A percentile compares a stretch with the other conserved stretches of the same genome.
phyloP scores from a whole-genome alignment of 2,113 vertebrate genomes.

The Xyliphius kryptos region DNA sequence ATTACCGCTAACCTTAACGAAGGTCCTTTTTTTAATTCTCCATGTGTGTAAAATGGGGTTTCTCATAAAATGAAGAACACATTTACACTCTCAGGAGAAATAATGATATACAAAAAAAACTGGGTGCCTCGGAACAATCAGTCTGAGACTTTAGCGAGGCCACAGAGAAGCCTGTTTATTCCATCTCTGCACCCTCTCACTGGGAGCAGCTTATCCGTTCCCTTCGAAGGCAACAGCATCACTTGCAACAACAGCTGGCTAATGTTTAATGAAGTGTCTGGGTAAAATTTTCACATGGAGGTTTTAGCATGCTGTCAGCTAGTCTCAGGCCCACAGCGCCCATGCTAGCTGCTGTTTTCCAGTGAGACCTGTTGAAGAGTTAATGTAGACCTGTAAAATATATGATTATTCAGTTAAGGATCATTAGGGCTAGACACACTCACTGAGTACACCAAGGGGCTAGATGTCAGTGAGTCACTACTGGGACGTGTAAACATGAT shows the following conservation, averaged over 20 bases:
- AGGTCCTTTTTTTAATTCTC: neutral
- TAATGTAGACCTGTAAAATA: slow-evolving; percentile 27
- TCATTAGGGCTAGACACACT: slow-evolving; percentile 31
- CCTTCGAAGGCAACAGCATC: slow-evolving; percentile 10
- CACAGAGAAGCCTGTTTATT: slow-evolving; percentile 22
- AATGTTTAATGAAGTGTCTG: slow-evolving; percentile 42
- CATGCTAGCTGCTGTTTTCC: slow-evolving; percentile 29
- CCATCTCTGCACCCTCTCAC: neutral
- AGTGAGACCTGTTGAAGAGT: slow-evolving; percentile 18
- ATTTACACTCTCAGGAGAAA: neutral
- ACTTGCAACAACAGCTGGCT: slow-evolving; percentile 38
- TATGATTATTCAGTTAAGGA: slow-evolving; percentile 26
- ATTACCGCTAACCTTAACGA: neutral
- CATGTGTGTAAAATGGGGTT: neutral
- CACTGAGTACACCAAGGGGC: neutral
- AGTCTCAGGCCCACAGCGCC: slow-evolving; percentile 11
- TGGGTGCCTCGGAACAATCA: slow-evolving; percentile 12
- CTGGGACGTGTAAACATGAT: too few species aligned
- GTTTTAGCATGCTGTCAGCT: slow-evolving; percentile 32
- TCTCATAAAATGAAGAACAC: neutral
- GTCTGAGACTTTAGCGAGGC: neutral
- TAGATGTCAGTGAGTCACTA: too few species aligned
- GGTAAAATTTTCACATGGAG: slow-evolving; percentile 23
- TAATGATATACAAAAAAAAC: neutral
- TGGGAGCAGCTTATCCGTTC: slow-evolving; percentile 11